phyloP scores from a whole-genome alignment of 2,113 vertebrate genomes.

The Centrocercus urophasianus region DNA sequence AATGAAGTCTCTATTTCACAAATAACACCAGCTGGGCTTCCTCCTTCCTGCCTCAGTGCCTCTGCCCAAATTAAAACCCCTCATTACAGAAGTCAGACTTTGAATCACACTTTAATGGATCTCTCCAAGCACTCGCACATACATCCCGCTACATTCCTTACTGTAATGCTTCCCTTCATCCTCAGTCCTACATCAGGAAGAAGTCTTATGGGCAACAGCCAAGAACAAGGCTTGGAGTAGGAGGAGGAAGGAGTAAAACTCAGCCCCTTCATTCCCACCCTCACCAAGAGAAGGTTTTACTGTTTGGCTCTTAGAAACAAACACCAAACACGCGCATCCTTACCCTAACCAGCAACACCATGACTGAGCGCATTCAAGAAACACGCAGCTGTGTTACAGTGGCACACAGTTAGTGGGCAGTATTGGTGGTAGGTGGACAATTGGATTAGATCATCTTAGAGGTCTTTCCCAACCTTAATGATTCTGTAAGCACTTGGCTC shows the following conservation, averaged over 20 bases:
- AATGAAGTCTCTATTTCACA: not conserved
- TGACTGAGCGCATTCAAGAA: not conserved
- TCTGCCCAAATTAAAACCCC: not conserved
- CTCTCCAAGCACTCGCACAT: not conserved
- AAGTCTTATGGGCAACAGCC: not conserved
- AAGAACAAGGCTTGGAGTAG: not conserved
- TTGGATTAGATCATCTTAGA: too few relatives aligned
- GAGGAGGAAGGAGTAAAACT: not conserved
- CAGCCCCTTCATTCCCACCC: fast-evolving
- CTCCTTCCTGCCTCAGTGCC: not conserved
- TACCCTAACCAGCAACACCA: not conserved
- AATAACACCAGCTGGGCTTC: fast-evolving
- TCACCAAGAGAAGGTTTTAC: not conserved
- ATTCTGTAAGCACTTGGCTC: not conserved
- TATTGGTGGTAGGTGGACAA: too few relatives aligned
- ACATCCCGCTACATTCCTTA: not conserved
- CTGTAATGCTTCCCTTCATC: not conserved
- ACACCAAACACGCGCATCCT: not conserved
- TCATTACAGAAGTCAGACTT: not conserved
- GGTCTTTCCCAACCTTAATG: too few relatives aligned
- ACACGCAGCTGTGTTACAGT: too few relatives aligned
- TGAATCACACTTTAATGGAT: not conserved
- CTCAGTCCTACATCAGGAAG: not conserved
- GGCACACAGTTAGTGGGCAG: too few relatives aligned
- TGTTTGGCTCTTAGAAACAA: not conserved